These are phyloP conservation scores for Cairina moschata DNA, from an alignment of 2,113 vertebrate genomes.

Conservation along the genomic window DNA sequence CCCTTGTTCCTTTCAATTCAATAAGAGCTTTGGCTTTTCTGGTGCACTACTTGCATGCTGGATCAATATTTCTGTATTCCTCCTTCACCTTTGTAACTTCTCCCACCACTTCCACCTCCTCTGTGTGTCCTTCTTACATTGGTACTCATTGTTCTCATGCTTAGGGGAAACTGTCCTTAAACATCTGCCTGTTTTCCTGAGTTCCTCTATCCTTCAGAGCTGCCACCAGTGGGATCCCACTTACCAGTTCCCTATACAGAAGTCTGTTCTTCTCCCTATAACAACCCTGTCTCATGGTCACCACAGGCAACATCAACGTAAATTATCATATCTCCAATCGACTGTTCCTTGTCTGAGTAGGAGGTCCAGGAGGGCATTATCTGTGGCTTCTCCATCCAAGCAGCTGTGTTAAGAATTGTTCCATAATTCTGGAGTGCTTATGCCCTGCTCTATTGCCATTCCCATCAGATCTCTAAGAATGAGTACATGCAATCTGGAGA, in stretches of 20 bases:
- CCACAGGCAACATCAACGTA: fast-evolving
- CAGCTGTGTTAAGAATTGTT: neutral
- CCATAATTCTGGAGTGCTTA: neutral
- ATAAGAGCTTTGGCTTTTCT: neutral
- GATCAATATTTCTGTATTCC: neutral
- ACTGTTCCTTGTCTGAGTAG: neutral
- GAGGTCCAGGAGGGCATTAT: neutral
- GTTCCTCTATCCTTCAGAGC: neutral
- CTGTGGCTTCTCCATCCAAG: neutral
- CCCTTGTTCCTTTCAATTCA: neutral
- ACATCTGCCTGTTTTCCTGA: neutral
- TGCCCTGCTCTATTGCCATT: neutral
- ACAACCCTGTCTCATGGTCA: neutral
- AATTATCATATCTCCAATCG: neutral
- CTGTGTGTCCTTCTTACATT: neutral
- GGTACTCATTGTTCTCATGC: neutral
- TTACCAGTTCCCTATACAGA: neutral
- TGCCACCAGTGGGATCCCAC: neutral
- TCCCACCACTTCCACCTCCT: neutral
- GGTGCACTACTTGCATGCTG: neutral
- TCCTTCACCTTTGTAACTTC: neutral
- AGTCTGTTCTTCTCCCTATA: neutral
- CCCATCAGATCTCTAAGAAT: neutral
- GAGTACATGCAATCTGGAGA: neutral
- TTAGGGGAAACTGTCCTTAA: neutral